phyloP scores from a whole-genome alignment of 64 coral and sea anemone species.

The Montipora sp. region DNA sequence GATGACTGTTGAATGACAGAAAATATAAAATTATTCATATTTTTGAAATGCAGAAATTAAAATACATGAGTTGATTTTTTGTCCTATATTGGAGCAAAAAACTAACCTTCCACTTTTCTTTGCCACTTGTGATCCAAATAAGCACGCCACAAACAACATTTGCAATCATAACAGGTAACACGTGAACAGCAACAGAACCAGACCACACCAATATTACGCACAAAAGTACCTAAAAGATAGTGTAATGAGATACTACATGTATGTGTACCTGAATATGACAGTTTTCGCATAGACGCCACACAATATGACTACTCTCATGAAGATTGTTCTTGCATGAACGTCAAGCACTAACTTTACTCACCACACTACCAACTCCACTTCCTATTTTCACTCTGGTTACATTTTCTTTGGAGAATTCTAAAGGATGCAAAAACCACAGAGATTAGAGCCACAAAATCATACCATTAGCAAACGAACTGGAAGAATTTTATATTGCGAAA shows the following conservation, averaged over 20 bases:
- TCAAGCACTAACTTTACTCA: background rate
- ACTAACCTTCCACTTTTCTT: conserved; percentile 30
- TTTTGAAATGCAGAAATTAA: no score
- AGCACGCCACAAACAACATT: conserved; percentile 35
- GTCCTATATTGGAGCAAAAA: background rate
- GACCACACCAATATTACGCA: conserved; percentile 23
- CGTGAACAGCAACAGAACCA: conserved; percentile 27
- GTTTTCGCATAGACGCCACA: no score
- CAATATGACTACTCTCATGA: background rate
- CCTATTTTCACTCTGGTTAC: conserved; percentile 43
- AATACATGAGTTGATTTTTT: no score
- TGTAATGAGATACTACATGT: no score
- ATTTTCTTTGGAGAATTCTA: conserved; percentile 46
- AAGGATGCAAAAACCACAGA: background rate
- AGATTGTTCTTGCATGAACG: background rate
- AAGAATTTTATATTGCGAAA: no score
- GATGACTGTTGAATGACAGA: background rate
- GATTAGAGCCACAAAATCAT: background rate
- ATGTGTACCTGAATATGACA: no score
- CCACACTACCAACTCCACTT: conserved; percentile 38
- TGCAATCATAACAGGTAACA: conserved; percentile 27
- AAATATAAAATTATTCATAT: no score
- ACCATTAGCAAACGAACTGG: no score
- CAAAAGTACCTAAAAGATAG: conserved; percentile 2
- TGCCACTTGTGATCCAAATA: conserved; percentile 31